Evolutionary conservation across 2,113 vertebrate genomes (phyloP), one percentile per base, ranked within the genome.

Genomic region (Catagonus wagneri): DNA sequence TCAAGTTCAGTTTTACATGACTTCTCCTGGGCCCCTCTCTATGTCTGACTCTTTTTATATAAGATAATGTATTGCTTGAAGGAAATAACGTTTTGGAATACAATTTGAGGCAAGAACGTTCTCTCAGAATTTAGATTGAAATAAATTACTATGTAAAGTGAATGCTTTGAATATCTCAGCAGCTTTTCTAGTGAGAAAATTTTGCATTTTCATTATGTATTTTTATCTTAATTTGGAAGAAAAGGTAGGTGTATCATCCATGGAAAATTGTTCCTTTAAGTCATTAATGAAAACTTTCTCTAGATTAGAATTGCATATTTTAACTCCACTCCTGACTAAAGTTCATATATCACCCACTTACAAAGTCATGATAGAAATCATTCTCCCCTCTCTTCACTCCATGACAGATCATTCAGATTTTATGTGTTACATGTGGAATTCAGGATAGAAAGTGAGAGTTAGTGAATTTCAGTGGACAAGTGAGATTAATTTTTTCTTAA

Each of bases 81-180:
- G 20, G 27, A 88, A 19, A 60, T 66, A 83, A 27, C 2, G 63
- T 81, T 94, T 95, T 76, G 23, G 27, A 71, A 80, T 74, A 84
- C 50, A 94, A 85, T 19, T 76, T 2, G 39, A 93, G 6, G 34
- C 34, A 96, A 81, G 60, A 76, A 90, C 71, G 22, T 68, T 68
- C 16, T 80, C 17, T 81, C 44, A 34, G 39, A 90, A 91, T 94
- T 94, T 85, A 91, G 89, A 95, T 75, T n/a, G 32, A 78, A 76
- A 96, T 63, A 44, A 90, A 88, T 32, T 69, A 34, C 54, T 22
- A 71, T 71, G 44, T 75, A 68, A 95, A 96, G 15, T 19, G 20
- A 83, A 69, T 60, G 15, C 19, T 80, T 89, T 96, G 79, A 96
- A 90, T 97, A 92, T 95, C 93, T 94, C 69, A 95, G 52, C 94